These are phyloP conservation scores for Camelus bactrianus DNA, from an alignment of 2,113 vertebrate species.

Conservation along the genomic window DNA sequence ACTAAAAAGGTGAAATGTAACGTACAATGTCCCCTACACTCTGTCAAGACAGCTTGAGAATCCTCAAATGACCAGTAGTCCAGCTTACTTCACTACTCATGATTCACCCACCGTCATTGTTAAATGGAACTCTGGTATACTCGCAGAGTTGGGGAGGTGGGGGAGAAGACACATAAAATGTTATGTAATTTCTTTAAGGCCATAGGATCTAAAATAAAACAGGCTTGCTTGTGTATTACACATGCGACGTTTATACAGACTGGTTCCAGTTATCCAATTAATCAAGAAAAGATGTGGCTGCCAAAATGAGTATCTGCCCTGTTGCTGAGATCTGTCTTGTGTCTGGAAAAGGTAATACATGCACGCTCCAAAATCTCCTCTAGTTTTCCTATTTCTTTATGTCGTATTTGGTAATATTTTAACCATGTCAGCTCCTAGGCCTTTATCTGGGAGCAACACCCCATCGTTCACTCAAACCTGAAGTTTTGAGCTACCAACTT, in stretches of 20 bases:
- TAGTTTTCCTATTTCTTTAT: background rate
- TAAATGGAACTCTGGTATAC: background rate
- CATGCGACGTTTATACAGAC: conserved; percentile 50
- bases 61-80: background rate
- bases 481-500: background rate
- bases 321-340: background rate
- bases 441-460: background rate
- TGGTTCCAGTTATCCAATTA: conserved; percentile 41
- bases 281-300: conserved; percentile 52
- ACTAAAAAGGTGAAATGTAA: conserved; percentile 53
- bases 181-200: conserved; percentile 48
- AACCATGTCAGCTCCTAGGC: background rate
- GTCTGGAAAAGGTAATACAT: conserved; percentile 36
- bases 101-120: background rate
- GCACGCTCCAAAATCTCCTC: background rate
- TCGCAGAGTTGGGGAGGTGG: background rate
- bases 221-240: conserved; percentile 50
- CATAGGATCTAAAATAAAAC: conserved; percentile 59
- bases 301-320: background rate
- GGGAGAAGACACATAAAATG: background rate
- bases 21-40: background rate
- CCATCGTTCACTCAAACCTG: background rate
- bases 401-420: background rate
- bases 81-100: background rate
- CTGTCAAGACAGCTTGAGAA: background rate